Evolutionary conservation across 2,888 invertebrate species (phyloP).

Genomic region (Drosophila picticornis): DNA sequence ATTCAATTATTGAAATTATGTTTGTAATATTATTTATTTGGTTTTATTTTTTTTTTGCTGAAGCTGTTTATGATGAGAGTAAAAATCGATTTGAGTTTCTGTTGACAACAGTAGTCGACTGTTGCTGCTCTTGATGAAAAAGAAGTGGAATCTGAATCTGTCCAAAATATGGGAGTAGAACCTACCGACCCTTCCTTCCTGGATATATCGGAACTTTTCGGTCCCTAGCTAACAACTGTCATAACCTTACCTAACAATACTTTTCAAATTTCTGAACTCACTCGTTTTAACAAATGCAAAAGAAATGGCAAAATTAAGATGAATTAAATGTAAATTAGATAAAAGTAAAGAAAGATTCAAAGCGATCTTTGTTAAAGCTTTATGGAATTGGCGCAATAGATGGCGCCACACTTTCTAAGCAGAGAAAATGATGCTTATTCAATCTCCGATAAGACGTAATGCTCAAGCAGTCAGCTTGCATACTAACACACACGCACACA

Average conservation of each 20-base stretch:
- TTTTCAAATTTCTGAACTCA: not conserved
- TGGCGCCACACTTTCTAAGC: slow-evolving; percentile 70
- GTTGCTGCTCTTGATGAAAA: too few species aligned
- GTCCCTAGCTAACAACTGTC: not conserved
- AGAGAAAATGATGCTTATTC: slow-evolving; percentile 59
- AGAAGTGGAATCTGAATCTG: not conserved
- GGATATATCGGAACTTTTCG: not conserved
- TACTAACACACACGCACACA: slow-evolving; percentile 59
- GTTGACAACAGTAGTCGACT: not conserved
- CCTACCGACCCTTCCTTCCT: too few species aligned
- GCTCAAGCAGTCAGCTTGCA: slow-evolving; percentile 57
- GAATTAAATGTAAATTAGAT: not conserved
- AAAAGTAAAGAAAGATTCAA: not conserved
- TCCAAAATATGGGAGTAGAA: not conserved
- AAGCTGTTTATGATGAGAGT: not conserved
- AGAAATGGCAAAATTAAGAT: not conserved
- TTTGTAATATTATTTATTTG: not conserved
- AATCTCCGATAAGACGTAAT: slow-evolving; percentile 78
- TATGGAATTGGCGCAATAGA: slow-evolving; percentile 44
- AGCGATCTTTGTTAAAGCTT: not conserved
- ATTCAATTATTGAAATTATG: not conserved
- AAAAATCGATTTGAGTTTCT: not conserved
- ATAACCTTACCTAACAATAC: not conserved
- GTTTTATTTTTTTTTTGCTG: not conserved
- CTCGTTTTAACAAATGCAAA: not conserved